Base-by-base conservation (phyloP, 1,140 invertebrate species). In the Ceratosolen fusciceps region DNA sequence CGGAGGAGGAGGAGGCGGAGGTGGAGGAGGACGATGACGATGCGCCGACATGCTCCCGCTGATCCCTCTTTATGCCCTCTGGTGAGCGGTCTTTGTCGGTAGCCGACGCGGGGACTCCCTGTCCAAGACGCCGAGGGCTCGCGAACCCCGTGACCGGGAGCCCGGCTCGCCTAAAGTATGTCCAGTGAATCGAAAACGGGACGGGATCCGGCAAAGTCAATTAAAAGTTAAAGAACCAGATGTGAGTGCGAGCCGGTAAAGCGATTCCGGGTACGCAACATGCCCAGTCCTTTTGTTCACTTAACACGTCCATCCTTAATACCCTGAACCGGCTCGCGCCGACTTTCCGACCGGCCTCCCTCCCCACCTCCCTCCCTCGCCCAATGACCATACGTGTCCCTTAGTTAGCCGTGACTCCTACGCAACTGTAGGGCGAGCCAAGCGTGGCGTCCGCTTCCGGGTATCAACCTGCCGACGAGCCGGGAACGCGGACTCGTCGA, bases 231-330 rank as follows among this genome's bases (percentile, higher is more conserved):
- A 77, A 60, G 43, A 75, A 60, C 43, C n/a, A 65, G 21, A 19
- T 14, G 21, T 3, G 29, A 52, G 14, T 49, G 34, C 37, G 52
- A 14, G 60, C 5, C 14, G 12, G 16, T 80, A 85, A 85, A 85
- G 83, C 87, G 85, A 87, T 86, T 87, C 85, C 83, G 80, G 79
- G 77, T n/a, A n/a, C n/a, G 83, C 83, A 87, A 87, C 87, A 87
- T 87, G 84, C 83, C 85, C 83, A 85, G 86, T 86, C 87, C 87
- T 87, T 89, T 89, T 89, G 88, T 88, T 85, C 85, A 84, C 83
- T 85, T 86, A 87, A 89, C 88, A 90, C 84, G 86, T 85, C 82
- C 86, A 86, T 89, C 82, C 86, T 87, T 89, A 89, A 90, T 90
- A 88, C 86, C 85, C 84, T 86, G 86, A n/a, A 82, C 84, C 85